Base-by-base conservation (phyloP, 2,113 vertebrate genomes). In the Ariopsis seemanni region DNA sequence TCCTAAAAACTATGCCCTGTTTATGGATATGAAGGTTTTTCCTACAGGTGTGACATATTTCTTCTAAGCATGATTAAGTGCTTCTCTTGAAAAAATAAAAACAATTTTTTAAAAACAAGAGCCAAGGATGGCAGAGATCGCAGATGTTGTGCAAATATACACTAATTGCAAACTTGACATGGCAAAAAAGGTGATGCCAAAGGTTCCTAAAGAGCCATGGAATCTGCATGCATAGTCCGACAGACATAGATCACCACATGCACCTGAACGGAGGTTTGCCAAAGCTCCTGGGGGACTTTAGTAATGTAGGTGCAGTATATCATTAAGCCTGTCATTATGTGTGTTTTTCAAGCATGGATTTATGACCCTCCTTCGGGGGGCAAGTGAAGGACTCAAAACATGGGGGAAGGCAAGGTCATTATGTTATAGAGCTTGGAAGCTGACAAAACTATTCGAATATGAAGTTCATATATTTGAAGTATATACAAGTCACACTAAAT, bases 311-410 rank as follows among this genome's bases (percentile, higher is more conserved):
- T 86, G 90, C 91, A 91, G 91, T 93, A 94, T 94, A 94, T 96
- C 93, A 94, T 95, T 94, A 95, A 92, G 90, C 93, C 94, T 95
- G 93, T 95, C 94, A 93, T 91, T 91, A 86, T 91, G 89, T 91
- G 85, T 94, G 93, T 96, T 94, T 96, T 93, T 95, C 94, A 95
- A 92, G 90, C 90, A 91, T 90, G 91, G 92, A 95, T 96, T 95
- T 94, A 95, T 94, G 92, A 88, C 91, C 91, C 90, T 93, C 92
- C 91, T 92, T 87, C 89, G 89, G 83, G 87, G 88, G 86, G 11
- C 89, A 69, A 84, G 60, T 86, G 58, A 15, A 72, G 82, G 82
- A 30, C 58, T 87, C 82, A 90, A 89, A 91, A 90, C 83, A 91
- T 86, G 18, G 27, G 55, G 27, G 65, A 25, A 34, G 53, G 50